These are phyloP conservation scores for Cataglyphis cursor DNA, from an alignment of 2,888 invertebrate species.

Conservation along the genomic window DNA sequence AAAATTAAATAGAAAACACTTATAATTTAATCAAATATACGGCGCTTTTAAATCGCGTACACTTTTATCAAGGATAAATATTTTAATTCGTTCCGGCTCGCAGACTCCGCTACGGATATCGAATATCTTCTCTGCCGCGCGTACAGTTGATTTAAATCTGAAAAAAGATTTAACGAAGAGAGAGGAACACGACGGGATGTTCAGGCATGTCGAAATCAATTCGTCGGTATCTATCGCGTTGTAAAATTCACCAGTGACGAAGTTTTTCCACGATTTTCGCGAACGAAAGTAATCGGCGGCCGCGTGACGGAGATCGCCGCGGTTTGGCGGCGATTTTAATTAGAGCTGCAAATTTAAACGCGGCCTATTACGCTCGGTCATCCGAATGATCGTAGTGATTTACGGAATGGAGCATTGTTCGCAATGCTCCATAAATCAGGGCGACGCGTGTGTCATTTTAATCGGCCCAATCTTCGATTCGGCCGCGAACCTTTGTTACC, in stretches of 20 bases:
- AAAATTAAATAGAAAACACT: background rate
- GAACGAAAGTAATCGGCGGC: conserved; percentile 3
- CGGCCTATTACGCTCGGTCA: background rate
- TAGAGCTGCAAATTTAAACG: conserved; percentile 19
- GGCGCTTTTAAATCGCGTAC: background rate
- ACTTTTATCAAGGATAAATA: background rate
- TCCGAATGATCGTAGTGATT: conserved; percentile 34
- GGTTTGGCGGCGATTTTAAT: conserved; percentile 9
- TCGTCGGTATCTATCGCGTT: background rate
- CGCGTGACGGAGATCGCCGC: background rate
- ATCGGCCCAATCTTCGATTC: conserved; percentile 45
- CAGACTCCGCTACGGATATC: background rate
- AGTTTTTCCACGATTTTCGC: background rate
- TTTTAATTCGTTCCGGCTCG: background rate
- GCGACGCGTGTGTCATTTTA: conserved; percentile 35
- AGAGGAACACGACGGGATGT: background rate
- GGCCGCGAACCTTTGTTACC: conserved; percentile 88
- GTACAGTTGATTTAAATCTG: background rate
- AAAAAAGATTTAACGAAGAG: conserved; percentile 15
- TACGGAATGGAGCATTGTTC: background rate
- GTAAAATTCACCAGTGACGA: background rate
- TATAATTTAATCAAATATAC: background rate
- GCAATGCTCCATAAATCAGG: conserved; percentile 26
- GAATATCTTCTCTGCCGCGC: background rate
- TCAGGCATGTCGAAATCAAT: background rate